Base-by-base conservation (phyloP, 1,140 invertebrate genomes). In the Trinorchestia longiramus region DNA sequence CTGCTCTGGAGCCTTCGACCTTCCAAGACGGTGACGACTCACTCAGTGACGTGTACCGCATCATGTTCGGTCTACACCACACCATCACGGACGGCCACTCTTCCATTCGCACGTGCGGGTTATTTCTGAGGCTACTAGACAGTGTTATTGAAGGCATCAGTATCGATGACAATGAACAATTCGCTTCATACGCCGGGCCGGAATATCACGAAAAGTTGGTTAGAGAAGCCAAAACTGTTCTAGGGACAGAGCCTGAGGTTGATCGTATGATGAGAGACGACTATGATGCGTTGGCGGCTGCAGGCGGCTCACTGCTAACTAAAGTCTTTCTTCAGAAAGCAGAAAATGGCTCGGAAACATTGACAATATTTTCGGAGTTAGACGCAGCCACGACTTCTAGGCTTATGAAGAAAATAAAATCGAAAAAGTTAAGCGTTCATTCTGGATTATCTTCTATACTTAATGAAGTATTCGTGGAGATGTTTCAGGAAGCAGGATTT, bases 21-120 rank as follows among this genome's bases (percentile, higher is more conserved):
- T 45, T n/a, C 47, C n/a, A n/a, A n/a, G 43, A 94, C 3, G 3
- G 43, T 8, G 92, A 94, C 8, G 88, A 91, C 6, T 15, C 41
- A 42, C 47, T 94, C 92, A 47, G 36, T 8, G 19, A 45, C 43
- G 41, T 43, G 1, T 94, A 94, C 43, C 4, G 44, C 11, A 40
- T 94, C 11, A 8, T 94, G 43, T 94, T 94, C 40, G 92, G 92
- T 45, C 43, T 94, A 1, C 92, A 94, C 3, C 92, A 94, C 44
- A 8, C 44, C 43, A 44, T 94, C 92, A 94, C 92, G 6, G 92
- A 94, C 92, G 92, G 92, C 43, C 92, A 94, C 40, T 94, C 92
- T 28, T 94, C 92, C 92, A 94, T 94, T 43, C 92, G 92, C 41
- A 45, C 47, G 92, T 94, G 92, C 40, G 92, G 92, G 40, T 43